phyloP scores from a whole-genome alignment of 2,888 invertebrate species.

The Nysson spinosus region DNA sequence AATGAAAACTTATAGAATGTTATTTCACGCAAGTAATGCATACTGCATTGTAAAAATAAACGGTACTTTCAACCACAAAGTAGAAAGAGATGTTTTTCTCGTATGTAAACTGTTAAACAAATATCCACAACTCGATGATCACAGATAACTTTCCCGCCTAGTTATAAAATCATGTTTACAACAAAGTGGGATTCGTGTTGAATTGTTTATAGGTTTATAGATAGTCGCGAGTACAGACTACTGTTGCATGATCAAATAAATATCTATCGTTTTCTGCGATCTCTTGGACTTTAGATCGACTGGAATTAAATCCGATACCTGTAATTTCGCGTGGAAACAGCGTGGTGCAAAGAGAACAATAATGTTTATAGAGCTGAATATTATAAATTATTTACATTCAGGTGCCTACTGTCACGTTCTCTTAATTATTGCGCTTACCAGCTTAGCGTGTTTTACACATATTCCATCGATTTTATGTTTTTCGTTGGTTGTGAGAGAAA shows the following conservation, averaged over 20 bases:
- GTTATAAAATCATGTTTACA: too few species aligned
- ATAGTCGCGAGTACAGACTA: background rate
- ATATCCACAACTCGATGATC: too few species aligned
- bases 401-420: background rate
- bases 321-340: background rate
- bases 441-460: slow-evolving; percentile 4
- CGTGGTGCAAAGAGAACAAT: background rate
- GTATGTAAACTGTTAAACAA: too few species aligned
- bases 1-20: too few species aligned
- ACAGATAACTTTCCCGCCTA: too few species aligned
- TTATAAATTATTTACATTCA: slow-evolving; percentile 18
- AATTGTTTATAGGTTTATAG: too few species aligned
- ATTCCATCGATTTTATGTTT: background rate
- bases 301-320: slow-evolving; percentile 21
- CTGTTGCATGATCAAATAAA: background rate
- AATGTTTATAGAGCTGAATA: background rate
- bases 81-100: too few species aligned
- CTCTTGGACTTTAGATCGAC: background rate
- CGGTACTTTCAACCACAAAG: too few species aligned
- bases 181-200: too few species aligned
- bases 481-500: slow-evolving; percentile 8
- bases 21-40: too few species aligned
- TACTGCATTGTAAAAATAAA: too few species aligned
- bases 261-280: slow-evolving; percentile 6
- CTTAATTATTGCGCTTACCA: background rate